A percentile compares a stretch with the other conserved stretches of the same genome.
Evolutionary conservation across 2,888 invertebrate species (phyloP).

Genomic region (Exocentrus adspersus): DNA sequence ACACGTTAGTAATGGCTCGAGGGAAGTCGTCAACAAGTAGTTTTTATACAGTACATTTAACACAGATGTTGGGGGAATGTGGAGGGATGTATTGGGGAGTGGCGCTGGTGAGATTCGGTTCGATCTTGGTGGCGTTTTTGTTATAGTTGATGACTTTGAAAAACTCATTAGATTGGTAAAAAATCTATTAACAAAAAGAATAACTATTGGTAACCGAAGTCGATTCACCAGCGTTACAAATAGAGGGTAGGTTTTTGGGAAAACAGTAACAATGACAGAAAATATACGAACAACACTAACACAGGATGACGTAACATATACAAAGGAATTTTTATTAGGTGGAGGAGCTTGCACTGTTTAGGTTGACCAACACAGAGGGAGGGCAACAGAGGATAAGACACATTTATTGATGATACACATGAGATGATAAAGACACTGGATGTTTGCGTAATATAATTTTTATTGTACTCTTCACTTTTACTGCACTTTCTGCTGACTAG

Average conservation of each 20-base stretch:
- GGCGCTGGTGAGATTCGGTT: not conserved
- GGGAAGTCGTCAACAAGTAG: conserved; percentile 32
- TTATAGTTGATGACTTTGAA: no score
- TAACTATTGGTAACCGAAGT: no score
- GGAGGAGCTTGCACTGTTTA: conserved; percentile 19
- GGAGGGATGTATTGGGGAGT: not conserved
- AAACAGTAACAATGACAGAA: conserved; percentile 8
- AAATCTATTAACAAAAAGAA: no score
- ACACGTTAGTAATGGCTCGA: conserved; percentile 59
- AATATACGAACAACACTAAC: conserved; percentile 17
- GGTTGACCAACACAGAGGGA: conserved; percentile 10
- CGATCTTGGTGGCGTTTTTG: not conserved
- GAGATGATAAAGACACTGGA: conserved; percentile 29
- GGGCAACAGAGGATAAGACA: conserved; percentile 13
- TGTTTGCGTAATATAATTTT: conserved; percentile 23
- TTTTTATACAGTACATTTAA: conserved; percentile 38
- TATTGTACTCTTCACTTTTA: not conserved
- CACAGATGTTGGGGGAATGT: no score
- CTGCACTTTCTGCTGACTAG: no score
- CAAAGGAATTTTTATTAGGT: conserved; percentile 8
- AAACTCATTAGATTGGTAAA: no score
- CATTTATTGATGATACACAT: conserved; percentile 22
- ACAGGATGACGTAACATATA: not conserved
- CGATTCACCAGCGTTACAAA: not conserved
- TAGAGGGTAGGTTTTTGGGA: not conserved